phyloP scores from a whole-genome alignment of 2,888 invertebrate species.

The Epinotia demarniana region DNA sequence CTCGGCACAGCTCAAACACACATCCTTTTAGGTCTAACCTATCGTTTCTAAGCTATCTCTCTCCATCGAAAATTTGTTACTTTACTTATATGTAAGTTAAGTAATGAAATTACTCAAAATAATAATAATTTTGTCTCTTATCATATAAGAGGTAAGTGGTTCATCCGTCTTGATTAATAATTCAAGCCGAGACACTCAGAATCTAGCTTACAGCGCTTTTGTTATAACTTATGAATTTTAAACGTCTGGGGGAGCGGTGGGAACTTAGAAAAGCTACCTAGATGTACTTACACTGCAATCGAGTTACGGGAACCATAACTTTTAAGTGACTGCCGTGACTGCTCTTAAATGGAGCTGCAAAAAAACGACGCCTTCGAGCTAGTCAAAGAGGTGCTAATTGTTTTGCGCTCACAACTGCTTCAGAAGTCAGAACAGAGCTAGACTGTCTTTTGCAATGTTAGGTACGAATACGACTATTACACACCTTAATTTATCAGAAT shows the following conservation, averaged over 20 bases:
- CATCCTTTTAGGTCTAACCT: no score
- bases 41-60: neutral
- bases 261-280: slow-evolving; percentile 13
- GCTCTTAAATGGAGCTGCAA: neutral
- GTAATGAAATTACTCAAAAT: neutral
- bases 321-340: neutral
- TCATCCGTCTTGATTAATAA: slow-evolving; percentile 26
- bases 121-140: neutral
- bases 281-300: slow-evolving; percentile 4
- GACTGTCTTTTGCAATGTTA: no score
- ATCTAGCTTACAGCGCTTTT: slow-evolving; percentile 32
- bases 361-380: neutral
- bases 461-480: no score
- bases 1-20: no score
- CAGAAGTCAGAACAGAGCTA: no score
- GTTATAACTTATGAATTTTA: slow-evolving; percentile 36
- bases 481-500: no score
- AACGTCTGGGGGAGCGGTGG: slow-evolving; percentile 20
- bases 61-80: neutral
- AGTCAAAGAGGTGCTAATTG: neutral
- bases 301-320: slow-evolving; percentile 10
- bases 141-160: neutral
- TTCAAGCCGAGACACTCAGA: slow-evolving; percentile 32
- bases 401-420: no score
- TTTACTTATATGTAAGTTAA: neutral